Conservation (phyloP, 1,140 invertebrate genomes). For the Ceratina australensis region DNA sequence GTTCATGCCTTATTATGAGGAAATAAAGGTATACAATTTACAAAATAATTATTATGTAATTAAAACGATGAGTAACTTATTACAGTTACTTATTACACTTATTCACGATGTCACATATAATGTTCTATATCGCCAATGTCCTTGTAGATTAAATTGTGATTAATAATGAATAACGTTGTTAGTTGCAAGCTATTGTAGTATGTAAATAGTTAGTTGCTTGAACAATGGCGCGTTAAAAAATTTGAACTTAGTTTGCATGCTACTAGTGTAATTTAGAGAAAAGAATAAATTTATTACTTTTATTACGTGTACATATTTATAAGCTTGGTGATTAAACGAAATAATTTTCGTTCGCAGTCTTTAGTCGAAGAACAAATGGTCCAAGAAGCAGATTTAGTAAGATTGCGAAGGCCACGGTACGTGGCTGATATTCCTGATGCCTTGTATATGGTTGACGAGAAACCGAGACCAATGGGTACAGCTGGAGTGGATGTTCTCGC, state of each 20-base stretch:
- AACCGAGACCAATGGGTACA: constrained; percentile 81
- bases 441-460: constrained; percentile 93
- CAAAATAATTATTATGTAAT: background rate
- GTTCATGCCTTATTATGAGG: constrained; percentile 96
- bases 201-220: no score
- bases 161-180: background rate
- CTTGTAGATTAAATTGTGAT: background rate
- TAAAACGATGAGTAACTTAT: background rate
- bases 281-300: no score
- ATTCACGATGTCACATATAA: constrained; percentile 1
- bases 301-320: background rate
- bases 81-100: no score
- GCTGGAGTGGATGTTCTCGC: constrained; percentile 83
- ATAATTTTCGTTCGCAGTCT: constrained; percentile 75
- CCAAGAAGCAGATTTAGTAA: constrained; percentile 88
- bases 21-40: constrained; percentile 87
- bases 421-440: constrained; percentile 93
- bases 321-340: background rate
- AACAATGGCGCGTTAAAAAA: no score
- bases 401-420: constrained; percentile 85
- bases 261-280: no score
- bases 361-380: constrained; percentile 91
- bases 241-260: no score
- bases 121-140: constrained; percentile 1
- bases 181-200: no score